Percentiles rank a stretch among this genome's conserved stretches.
These are phyloP conservation scores for Lutjanus campechanus DNA, from an alignment of 2,797 vertebrate genomes.

Conservation along the genomic window DNA sequence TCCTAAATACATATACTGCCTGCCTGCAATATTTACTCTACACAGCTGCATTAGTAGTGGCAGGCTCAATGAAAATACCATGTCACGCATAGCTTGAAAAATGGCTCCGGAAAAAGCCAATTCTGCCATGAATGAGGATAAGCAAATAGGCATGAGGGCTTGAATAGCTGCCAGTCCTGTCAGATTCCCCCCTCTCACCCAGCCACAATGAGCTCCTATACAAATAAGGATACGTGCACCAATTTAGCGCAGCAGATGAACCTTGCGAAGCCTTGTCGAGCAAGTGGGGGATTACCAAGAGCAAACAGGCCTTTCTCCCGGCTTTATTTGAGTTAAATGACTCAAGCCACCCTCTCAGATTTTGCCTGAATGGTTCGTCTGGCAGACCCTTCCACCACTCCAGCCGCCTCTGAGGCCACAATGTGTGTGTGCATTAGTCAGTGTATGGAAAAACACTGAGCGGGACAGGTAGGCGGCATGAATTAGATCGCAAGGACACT, in stretches of 20 bases:
- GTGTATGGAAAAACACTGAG: slow-evolving; percentile 77
- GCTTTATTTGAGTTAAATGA: slow-evolving; percentile 84
- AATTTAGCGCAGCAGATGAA: slow-evolving; percentile 84
- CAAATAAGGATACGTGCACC: slow-evolving; percentile 83
- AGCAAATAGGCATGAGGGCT: slow-evolving; percentile 84
- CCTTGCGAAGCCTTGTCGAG: slow-evolving; percentile 80
- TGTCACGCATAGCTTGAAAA: slow-evolving; percentile 80
- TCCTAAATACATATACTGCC: slow-evolving; percentile 54
- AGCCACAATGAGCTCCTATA: slow-evolving; percentile 83
- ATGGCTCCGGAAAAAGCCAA: slow-evolving; percentile 81
- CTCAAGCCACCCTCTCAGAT: slow-evolving; percentile 78
- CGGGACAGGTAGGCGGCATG: slow-evolving; percentile 78
- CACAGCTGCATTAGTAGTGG: slow-evolving; percentile 77
- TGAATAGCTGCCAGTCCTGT: slow-evolving; percentile 82
- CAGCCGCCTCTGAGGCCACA: slow-evolving; percentile 53
- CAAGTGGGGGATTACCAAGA: slow-evolving; percentile 82
- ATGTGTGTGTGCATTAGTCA: slow-evolving; percentile 70
- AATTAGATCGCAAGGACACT: slow-evolving; percentile 76
- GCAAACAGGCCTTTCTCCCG: slow-evolving; percentile 82
- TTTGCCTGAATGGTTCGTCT: slow-evolving; percentile 78
- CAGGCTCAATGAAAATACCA: slow-evolving; percentile 78
- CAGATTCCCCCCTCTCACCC: slow-evolving; percentile 70
- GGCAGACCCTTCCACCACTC: slow-evolving; percentile 61
- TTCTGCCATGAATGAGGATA: slow-evolving; percentile 83
- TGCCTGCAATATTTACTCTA: slow-evolving; percentile 65